A percentile compares a stretch with the other conserved stretches of the same genome.
Evolutionary conservation across 2,888 invertebrate genomes (phyloP).

Genomic region (Atrina japonica): DNA sequence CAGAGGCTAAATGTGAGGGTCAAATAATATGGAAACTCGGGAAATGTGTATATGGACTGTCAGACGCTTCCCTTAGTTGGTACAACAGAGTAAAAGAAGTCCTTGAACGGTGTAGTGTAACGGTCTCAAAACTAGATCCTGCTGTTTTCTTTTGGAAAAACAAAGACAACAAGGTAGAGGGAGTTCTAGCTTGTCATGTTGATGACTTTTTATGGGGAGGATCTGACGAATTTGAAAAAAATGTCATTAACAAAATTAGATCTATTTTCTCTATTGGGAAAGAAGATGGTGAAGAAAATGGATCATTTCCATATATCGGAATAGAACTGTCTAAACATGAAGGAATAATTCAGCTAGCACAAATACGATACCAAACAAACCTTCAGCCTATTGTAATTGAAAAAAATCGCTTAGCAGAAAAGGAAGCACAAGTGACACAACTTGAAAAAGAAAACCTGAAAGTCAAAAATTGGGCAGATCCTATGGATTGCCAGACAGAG

Average conservation of each 20-base stretch:
- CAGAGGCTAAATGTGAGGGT: no score
- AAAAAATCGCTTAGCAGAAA: no score
- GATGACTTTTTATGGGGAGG: constrained; percentile 53
- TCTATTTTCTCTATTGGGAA: no score
- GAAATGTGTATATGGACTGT: constrained; percentile 47
- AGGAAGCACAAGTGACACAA: no score
- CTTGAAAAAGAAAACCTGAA: constrained; percentile 10
- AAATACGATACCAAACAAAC: constrained; percentile 31
- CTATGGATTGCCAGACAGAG: constrained; percentile 45
- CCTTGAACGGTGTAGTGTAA: constrained; percentile 25
- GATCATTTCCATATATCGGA: no score
- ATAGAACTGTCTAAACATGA: no score
- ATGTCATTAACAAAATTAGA: no score
- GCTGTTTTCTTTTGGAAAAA: constrained; percentile 47
- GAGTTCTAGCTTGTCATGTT: no score
- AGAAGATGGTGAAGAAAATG: no score
- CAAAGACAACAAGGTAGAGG: constrained; percentile 23
- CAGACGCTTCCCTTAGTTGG: constrained; percentile 44
- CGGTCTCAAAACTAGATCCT: constrained; percentile 46
- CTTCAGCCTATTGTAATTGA: constrained; percentile 11
- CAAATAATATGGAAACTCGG: constrained; percentile 31
- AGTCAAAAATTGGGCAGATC: constrained; percentile 38
- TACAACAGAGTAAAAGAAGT: constrained; percentile 46
- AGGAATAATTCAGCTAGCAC: constrained; percentile 31
- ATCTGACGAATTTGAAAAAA: constrained; percentile 37